Evolutionary conservation across 2,888 invertebrate species (phyloP).

Genomic region (Nipponacmea schrenckii): DNA sequence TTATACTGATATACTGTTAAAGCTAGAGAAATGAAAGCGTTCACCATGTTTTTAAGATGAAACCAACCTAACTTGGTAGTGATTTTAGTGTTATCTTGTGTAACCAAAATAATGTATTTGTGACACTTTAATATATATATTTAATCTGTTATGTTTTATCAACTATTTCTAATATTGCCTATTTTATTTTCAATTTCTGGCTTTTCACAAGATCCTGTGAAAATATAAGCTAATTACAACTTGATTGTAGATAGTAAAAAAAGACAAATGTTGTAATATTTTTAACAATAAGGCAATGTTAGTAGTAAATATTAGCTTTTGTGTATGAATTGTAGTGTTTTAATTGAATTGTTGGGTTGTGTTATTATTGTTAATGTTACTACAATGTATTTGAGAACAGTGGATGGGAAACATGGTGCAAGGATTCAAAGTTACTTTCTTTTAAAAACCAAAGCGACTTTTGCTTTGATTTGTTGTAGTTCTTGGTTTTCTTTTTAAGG

Average conservation of each 20-base stretch:
- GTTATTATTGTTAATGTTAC: conserved; percentile 18
- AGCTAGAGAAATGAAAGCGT: too few relatives aligned
- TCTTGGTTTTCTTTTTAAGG: too few relatives aligned
- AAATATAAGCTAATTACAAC: not conserved
- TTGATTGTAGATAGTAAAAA: conserved; percentile 25
- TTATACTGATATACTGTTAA: not conserved
- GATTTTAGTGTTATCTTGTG: too few relatives aligned
- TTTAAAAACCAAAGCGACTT: not conserved
- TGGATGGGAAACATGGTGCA: conserved; percentile 16
- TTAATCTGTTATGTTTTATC: conserved; percentile 5
- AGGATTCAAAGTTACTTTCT: conserved; percentile 1
- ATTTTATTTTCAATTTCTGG: not conserved
- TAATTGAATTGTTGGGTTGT: conserved; percentile 24
- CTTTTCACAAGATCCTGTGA: not conserved
- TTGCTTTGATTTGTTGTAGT: too few relatives aligned
- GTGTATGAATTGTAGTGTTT: conserved; percentile 21
- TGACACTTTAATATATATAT: not conserved
- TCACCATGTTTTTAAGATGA: too few relatives aligned
- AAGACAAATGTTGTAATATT: conserved; percentile 22
- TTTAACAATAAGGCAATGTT: conserved; percentile 19
- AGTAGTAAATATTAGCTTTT: conserved; percentile 17
- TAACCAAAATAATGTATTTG: conserved; percentile 4
- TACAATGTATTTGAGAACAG: conserved; percentile 10
- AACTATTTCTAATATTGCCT: not conserved
- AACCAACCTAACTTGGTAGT: too few relatives aligned